Percentiles rank a stretch among this genome's conserved stretches.
phyloP scores from a whole-genome alignment of 2,888 invertebrate species.

The Volucella bombylans region DNA sequence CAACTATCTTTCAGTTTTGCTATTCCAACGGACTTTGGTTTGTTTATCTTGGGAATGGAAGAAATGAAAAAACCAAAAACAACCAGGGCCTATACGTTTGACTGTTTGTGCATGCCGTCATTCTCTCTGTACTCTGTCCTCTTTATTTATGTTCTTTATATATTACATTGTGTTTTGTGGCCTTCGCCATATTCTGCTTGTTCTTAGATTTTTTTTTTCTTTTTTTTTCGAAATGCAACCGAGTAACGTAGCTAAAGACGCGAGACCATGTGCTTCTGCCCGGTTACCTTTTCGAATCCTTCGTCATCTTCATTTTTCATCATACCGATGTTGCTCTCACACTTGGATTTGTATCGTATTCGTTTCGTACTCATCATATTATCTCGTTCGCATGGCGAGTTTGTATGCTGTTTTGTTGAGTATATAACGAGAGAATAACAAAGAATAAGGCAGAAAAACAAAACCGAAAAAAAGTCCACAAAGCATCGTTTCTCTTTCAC shows the following conservation, averaged over 20 bases:
- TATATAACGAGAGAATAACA: slow-evolving; percentile 31
- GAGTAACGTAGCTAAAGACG: slow-evolving; percentile 51
- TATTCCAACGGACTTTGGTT: slow-evolving; percentile 56
- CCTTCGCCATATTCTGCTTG: slow-evolving; percentile 29
- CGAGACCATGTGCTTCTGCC: slow-evolving; percentile 68
- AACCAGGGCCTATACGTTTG: slow-evolving; percentile 12
- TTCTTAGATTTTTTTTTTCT: slow-evolving; percentile 1
- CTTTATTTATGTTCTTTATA: slow-evolving; percentile 11
- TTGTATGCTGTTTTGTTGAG: neutral
- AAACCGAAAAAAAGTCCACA: slow-evolving; percentile 8
- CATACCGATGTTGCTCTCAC: slow-evolving; percentile 15
- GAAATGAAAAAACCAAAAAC: slow-evolving; percentile 10
- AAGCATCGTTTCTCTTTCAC: slow-evolving; percentile 12
- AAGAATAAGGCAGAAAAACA: slow-evolving; percentile 39
- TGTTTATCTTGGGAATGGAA: slow-evolving; percentile 50
- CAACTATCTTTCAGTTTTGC: slow-evolving; percentile 56
- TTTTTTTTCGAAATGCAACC: slow-evolving; percentile 33
- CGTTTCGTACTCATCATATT: too few species aligned
- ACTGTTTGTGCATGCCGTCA: slow-evolving; percentile 58
- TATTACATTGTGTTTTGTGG: slow-evolving; percentile 23
- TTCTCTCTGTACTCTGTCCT: slow-evolving; percentile 30
- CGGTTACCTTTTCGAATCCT: slow-evolving; percentile 28
- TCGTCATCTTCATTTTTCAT: slow-evolving; percentile 30
- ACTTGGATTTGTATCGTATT: neutral
- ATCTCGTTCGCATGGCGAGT: too few species aligned